Base-by-base conservation (phyloP, 2,797 vertebrate species). In the Kryptopterus vitreolus region DNA sequence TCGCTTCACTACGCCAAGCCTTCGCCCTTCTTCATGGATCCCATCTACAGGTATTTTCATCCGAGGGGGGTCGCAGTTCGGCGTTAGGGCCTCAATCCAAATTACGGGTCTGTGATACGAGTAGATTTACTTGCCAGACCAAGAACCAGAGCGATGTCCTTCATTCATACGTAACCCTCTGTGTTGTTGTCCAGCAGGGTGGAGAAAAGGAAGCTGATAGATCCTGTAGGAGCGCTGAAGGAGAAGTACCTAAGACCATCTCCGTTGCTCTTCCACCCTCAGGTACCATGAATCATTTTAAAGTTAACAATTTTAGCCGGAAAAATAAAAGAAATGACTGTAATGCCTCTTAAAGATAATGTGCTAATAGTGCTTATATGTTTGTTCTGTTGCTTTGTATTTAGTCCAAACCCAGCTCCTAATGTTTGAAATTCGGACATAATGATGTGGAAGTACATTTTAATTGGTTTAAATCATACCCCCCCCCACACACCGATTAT, bases 21-120 rank as follows among this genome's bases (percentile, higher is more conserved):
- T 48, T 99, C 98, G 0, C 96, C 98, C 65, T 99, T 99, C 91
- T 99, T 99, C 95, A 99, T 99, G 98, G 98, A 99, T 90, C 98
- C 98, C 82, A 99, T 99, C 88, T 99, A 99, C 97, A 99, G 98
- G 98, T 99, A 99, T 94, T 96, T 94, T 92, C 92, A 86, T 94
- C 91, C 89, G 85, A 94, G 89, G 90, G n/a, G 89, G 81, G 89
- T 87, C 86, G 78, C 75, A 75, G 6, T 71, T 13, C 16, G 63
- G 55, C 15, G 16, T 46, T 35, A 68, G 35, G 33, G 74, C 29
- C n/a, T 61, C 16, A n/a, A 22, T 57, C 69, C 46, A 65, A 63
- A 76, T 31, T 71, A 46, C 53, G 3, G n/a, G 29, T 69, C 35
- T 69, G 53, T 52, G 26, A 26, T 68, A 66, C 4, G 82, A 20